phyloP scores from a whole-genome alignment of 2,888 invertebrate genomes.

The Neoascia interrupta region DNA sequence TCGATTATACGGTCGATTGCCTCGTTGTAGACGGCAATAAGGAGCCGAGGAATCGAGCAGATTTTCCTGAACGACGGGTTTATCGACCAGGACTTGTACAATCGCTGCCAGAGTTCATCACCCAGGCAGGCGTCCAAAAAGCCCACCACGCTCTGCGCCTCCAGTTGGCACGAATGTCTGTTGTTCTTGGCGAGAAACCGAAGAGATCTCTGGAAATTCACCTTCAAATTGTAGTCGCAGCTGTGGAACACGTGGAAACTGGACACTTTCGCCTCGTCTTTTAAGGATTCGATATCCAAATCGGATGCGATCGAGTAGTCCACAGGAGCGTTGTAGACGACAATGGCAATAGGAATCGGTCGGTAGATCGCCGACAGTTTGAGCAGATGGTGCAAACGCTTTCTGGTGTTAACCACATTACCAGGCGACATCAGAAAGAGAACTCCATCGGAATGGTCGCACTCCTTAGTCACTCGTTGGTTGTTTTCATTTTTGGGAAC shows the following conservation, averaged over 20 bases:
- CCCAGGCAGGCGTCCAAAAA: conserved; percentile 82
- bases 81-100: conserved; percentile 75
- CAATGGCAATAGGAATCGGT: conserved; percentile 74
- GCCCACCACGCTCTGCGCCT: conserved; percentile 82
- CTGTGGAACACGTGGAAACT: conserved; percentile 73
- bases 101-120: conserved; percentile 83
- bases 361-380: conserved; percentile 71
- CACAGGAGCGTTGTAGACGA: conserved; percentile 71
- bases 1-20: conserved; percentile 83
- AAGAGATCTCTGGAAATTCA: conserved; percentile 67
- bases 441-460: conserved; percentile 74
- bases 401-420: conserved; percentile 70
- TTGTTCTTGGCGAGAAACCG: conserved; percentile 76
- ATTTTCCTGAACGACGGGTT: conserved; percentile 78
- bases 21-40: conserved; percentile 85
- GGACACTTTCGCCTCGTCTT: conserved; percentile 80
- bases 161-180: conserved; percentile 80
- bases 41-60: conserved; percentile 79
- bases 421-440: conserved; percentile 73
- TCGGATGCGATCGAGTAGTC: conserved; percentile 49
- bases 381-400: conserved; percentile 74
- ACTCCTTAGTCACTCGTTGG: conserved; percentile 68
- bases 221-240: conserved; percentile 46
- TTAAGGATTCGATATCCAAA: conserved; percentile 71
- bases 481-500: conserved; percentile 74